Base-by-base conservation (phyloP, 2,888 invertebrate genomes). In the Nesidiocoris tenuis region DNA sequence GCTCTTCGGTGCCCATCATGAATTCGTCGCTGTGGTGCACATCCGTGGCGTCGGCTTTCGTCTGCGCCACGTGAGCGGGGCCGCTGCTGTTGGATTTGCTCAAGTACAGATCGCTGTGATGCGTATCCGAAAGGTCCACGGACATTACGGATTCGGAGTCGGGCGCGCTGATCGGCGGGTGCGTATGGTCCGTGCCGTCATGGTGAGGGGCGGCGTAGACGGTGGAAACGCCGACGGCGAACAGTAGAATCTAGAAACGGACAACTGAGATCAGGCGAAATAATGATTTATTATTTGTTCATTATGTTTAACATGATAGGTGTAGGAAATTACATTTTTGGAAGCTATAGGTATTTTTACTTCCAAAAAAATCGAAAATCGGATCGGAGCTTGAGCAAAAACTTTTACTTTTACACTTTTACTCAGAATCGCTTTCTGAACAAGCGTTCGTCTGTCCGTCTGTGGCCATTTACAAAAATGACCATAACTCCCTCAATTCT, bases 71-170 rank as follows among this genome's bases (percentile, higher is more conserved):
- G 2, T 18, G 12, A 12, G 61, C 7, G 16, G 9, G n/a, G 7
- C 55, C 57, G 18, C 54, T 54, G 21, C 19, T 17, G 54, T 22
- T 59, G 9, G 24, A 21, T 12, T 18, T 23, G 9, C n/a, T 59
- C 54, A 72, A 61, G 39, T 72, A 22, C 1, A 72, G 21, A n/a
- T 72, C 72, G 63, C 72, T 72, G 63, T 72, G 72, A 21, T 72
- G 72, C 18, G 39, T 25, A 5, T 23, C 63, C 1, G 61, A 0
- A 1, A 19, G 12, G 2, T 25, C 61, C 7, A 72, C 54, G 2
- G 17, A 19, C 17, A 72, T 39, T 16, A 72, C 23, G 1, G 72
- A 72, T 23, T 72, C 72, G 17, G 72, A 72, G 39, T 72, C 72
- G 9, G 72, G 72, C 2, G 72, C 72, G 1, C 61, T 2, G 5